Evolutionary conservation across 2,113 vertebrate species (phyloP).

Genomic region (Amphiprion ocellaris): DNA sequence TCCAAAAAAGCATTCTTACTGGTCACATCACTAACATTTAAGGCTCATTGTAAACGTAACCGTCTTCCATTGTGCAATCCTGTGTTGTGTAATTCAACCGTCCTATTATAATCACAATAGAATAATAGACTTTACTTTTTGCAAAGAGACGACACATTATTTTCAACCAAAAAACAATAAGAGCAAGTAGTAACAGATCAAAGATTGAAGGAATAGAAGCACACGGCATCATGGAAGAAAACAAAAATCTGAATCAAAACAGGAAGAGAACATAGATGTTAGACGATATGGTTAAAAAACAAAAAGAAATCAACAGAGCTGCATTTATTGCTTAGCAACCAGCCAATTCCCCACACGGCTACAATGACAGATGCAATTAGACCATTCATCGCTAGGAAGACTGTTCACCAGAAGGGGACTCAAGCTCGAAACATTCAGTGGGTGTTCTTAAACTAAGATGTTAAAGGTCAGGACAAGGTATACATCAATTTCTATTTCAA

Average conservation of each 20-base stretch:
- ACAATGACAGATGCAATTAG: neutral
- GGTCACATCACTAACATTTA: no score
- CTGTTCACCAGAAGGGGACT: neutral
- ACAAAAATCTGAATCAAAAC: neutral
- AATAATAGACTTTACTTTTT: neutral
- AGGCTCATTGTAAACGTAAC: no score
- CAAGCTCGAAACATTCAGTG: neutral
- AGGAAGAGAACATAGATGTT: neutral
- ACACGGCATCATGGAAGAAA: neutral
- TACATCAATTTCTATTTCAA: neutral
- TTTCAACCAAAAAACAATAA: neutral
- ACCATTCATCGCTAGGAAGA: neutral
- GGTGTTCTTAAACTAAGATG: neutral
- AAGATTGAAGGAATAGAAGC: no score
- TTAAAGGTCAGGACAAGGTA: neutral
- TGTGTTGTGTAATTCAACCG: neutral
- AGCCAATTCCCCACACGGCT: neutral
- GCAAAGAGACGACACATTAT: neutral
- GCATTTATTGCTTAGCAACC: conserved; percentile 27
- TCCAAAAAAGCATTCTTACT: no score
- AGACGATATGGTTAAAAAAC: no score
- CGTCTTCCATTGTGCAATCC: no score
- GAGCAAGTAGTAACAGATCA: neutral
- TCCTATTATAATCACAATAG: neutral
- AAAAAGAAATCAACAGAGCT: neutral